A percentile compares a stretch with the other conserved stretches of the same genome.
Conservation (phyloP, 2,888 invertebrate genomes). For the Scaptodrosophila latifasciaeformis region DNA sequence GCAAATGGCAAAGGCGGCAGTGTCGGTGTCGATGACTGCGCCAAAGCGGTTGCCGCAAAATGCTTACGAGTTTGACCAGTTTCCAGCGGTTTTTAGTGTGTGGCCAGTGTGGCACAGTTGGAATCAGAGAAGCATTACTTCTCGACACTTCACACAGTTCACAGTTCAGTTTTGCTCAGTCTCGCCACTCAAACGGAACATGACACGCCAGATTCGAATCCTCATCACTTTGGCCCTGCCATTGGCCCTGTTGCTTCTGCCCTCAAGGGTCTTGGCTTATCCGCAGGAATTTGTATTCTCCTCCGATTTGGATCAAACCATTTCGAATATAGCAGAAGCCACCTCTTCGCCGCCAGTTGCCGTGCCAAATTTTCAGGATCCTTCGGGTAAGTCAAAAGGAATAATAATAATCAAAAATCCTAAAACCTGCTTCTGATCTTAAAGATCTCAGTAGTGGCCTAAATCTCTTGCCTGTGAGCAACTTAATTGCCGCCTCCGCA, state of each 20-base stretch:
- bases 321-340: too few relatives aligned
- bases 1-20: slow-evolving; percentile 30
- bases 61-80: slow-evolving; percentile 50
- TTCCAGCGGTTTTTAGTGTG: slow-evolving; percentile 9
- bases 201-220: too few relatives aligned
- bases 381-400: slow-evolving; percentile 41
- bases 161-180: too few relatives aligned
- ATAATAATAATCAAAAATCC: too few relatives aligned
- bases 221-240: too few relatives aligned
- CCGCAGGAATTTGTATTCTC: slow-evolving; percentile 43
- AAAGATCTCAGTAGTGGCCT: slow-evolving; percentile 53
- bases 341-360: slow-evolving; percentile 1
- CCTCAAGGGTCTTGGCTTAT: slow-evolving; percentile 16
- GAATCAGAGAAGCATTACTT: too few relatives aligned
- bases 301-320: slow-evolving; percentile 19
- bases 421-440: not conserved
- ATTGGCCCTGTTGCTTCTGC: slow-evolving; percentile 18
- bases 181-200: too few relatives aligned
- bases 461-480: slow-evolving; percentile 49
- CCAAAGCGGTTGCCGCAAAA: too few relatives aligned
- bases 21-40: slow-evolving; percentile 26
- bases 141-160: slow-evolving; percentile 9
- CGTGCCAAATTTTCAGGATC: slow-evolving; percentile 36
- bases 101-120: not conserved
- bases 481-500: slow-evolving; percentile 59